Percentiles rank a stretch among this genome's conserved stretches.
Evolutionary conservation across 1,140 invertebrate genomes (phyloP).

Genomic region (Zeugodacus cucurbitae): DNA sequence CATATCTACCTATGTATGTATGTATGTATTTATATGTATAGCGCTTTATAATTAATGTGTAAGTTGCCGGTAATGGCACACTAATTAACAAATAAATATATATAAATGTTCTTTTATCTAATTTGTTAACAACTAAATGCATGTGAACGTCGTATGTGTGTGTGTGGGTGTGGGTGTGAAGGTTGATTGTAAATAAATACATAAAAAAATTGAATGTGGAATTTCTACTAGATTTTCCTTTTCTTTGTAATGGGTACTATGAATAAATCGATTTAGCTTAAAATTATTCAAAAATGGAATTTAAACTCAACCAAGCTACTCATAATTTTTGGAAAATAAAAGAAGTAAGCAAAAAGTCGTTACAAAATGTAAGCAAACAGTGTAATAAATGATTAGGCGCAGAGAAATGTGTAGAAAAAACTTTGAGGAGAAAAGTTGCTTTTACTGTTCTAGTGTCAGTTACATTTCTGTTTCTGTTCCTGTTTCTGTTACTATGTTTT

Average conservation of each 20-base stretch:
- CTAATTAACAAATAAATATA: constrained; percentile 52
- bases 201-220: background rate
- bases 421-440: background rate
- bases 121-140: constrained; percentile 25
- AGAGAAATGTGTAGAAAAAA: background rate
- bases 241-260: constrained; percentile 47
- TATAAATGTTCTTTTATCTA: background rate
- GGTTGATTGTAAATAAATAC: background rate
- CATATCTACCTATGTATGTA: background rate
- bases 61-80: constrained; percentile 55
- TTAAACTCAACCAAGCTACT: constrained; percentile 60
- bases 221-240: background rate
- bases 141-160: background rate
- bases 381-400: background rate
- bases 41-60: constrained; percentile 31
- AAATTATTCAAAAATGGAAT: background rate
- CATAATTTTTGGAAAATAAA: constrained; percentile 47
- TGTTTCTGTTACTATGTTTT: too few species aligned
- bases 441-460: background rate
- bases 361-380: background rate
- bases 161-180: background rate
- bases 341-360: constrained; percentile 36
- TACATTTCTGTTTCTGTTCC: too few species aligned
- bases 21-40: background rate
- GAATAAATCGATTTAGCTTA: constrained; percentile 62